Base-by-base conservation (phyloP, 2,113 vertebrate species). In the Datnioides undecimradiatus region DNA sequence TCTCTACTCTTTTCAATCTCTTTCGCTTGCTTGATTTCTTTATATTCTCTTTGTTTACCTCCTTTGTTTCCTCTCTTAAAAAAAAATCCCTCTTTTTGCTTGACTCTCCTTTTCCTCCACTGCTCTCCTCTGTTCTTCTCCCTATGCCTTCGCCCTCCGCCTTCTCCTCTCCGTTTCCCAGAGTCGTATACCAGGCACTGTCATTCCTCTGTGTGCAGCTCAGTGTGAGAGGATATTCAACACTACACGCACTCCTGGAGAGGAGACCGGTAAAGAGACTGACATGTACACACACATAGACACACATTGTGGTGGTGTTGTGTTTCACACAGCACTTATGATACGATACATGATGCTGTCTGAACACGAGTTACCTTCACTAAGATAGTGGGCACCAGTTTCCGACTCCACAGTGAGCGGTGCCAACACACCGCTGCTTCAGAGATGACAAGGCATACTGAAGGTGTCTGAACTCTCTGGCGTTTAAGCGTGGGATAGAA, bases 151-250 rank as follows among this genome's bases (percentile, higher is more conserved):
- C 5, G 38, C 69, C 65, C 65, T 76, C 49, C 33, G 12, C 51
- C 72, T 62, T 58, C 74, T 80, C 76, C 60, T 84, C 67, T 82
- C 55, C 79, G 5, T 91, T 80, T 91, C 84, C 79, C 92, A 96
- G 95, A 95, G 84, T 91, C 93, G 91, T 83, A 87, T 95, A 43
- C 95, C 95, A 52, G 95, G 93, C 87, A 94, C 92, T 81, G 82
- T 93, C 86, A 93, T 96, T 91, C 95, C 95, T 77, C 91, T 96
- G 89, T 96, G 95, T 93, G 87, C 95, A 13, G 94, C 95, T 93
- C 95, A 96, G 89, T 96, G 95, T 93, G 95, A 96, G 92, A 95
- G 95, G 90, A 90, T 95, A 58, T 96, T 96, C 94, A 96, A 94
- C 94, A 96, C 94, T 81, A 94, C 95, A 89, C 94, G 95, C 80